Evolutionary conservation across 2,797 vertebrate species (phyloP).

Genomic region (Enteromius unitaeniatus): DNA sequence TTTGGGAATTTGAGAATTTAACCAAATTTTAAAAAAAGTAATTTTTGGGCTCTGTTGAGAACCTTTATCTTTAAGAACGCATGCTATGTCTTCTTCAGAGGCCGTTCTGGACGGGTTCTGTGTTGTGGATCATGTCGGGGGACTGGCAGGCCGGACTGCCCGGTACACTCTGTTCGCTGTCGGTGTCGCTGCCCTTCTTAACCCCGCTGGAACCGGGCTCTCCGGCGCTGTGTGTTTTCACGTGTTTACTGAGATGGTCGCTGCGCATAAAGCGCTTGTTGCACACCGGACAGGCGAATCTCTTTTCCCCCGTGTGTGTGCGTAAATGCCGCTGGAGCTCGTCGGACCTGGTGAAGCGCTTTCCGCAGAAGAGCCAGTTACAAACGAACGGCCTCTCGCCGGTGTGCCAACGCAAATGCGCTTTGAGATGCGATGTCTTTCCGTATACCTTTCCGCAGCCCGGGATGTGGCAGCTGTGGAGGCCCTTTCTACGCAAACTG

Average conservation of each 20-base stretch:
- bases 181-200: slow-evolving; percentile 89
- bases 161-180: slow-evolving; percentile 86
- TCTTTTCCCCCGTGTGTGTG: slow-evolving; percentile 94
- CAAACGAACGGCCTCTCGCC: slow-evolving; percentile 91
- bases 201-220: slow-evolving; percentile 70
- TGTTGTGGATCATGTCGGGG: slow-evolving; percentile 78
- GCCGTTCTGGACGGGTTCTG: slow-evolving; percentile 64
- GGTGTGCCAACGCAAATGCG: slow-evolving; percentile 94
- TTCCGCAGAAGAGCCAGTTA: slow-evolving; percentile 95
- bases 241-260: slow-evolving; percentile 92
- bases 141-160: slow-evolving; percentile 86
- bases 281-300: slow-evolving; percentile 88
- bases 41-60: not conserved
- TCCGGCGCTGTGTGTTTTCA: slow-evolving; percentile 85
- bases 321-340: slow-evolving; percentile 92
- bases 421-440: slow-evolving; percentile 91
- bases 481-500: slow-evolving; percentile 84
- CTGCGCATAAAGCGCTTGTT: slow-evolving; percentile 94
- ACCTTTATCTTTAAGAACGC: slow-evolving; percentile 26
- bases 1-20: not conserved
- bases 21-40: too few species aligned
- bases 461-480: slow-evolving; percentile 92
- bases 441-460: slow-evolving; percentile 92
- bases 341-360: slow-evolving; percentile 92
- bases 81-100: slow-evolving; percentile 60